A percentile compares a stretch with the other conserved stretches of the same genome.
Conservation (phyloP, 2,888 invertebrate species). For the Encarsia formosa region DNA sequence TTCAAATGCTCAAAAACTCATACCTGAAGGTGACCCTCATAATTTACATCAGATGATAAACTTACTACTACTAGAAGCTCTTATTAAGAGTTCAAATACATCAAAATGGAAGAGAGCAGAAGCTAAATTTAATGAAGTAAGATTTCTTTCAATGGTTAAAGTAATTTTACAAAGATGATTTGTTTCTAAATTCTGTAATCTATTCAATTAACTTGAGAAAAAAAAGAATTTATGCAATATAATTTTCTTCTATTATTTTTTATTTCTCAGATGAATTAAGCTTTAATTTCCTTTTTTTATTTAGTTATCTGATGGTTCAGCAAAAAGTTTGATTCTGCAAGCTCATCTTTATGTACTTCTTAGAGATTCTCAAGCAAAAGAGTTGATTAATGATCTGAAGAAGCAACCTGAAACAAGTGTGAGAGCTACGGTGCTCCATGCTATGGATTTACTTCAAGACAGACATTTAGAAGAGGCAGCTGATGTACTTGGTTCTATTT, state of each 20-base stretch:
- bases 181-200: too few species aligned
- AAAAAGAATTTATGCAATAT: too few species aligned
- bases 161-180: too few species aligned
- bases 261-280: too few species aligned
- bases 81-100: constrained; percentile 50
- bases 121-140: constrained; percentile 47
- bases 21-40: constrained; percentile 41
- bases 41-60: constrained; percentile 40
- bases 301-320: constrained; percentile 33
- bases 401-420: constrained; percentile 32
- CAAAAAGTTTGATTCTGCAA: constrained; percentile 36
- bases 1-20: constrained; percentile 45
- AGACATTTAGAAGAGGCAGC: constrained; percentile 57
- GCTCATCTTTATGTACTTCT: constrained; percentile 50
- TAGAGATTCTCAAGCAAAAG: constrained; percentile 46
- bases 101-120: constrained; percentile 53
- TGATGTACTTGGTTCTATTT: constrained; percentile 52
- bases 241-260: constrained; percentile 10
- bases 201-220: too few species aligned
- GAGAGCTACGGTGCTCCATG: constrained; percentile 51
- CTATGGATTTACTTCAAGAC: constrained; percentile 54
- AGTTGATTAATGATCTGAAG: constrained; percentile 45
- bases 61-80: constrained; percentile 46
- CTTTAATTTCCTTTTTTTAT: too few species aligned
- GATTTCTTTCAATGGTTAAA: too few species aligned